Evolutionary conservation across 2,888 invertebrate genomes (phyloP).

Genomic region (Dolomedes plantarius): DNA sequence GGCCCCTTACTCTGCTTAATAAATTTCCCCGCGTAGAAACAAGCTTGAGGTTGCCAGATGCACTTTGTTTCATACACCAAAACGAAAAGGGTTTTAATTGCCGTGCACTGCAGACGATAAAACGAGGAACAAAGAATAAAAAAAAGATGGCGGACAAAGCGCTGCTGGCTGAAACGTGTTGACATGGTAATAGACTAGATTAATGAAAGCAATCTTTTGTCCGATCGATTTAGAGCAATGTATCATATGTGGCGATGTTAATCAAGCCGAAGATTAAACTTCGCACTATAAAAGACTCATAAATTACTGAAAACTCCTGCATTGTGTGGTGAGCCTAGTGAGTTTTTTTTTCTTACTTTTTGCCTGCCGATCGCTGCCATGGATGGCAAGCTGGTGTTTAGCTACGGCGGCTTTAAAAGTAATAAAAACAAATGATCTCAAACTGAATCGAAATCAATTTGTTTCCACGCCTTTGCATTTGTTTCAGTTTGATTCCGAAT

Average conservation of each 20-base stretch:
- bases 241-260: conserved; percentile 64
- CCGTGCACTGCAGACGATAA: conserved; percentile 43
- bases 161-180: conserved; percentile 48
- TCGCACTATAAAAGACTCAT: conserved; percentile 55
- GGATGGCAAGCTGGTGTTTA: background rate
- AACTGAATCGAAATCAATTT: conserved; percentile 40
- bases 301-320: conserved; percentile 47
- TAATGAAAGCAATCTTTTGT: conserved; percentile 64
- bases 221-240: conserved; percentile 59
- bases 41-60: conserved; percentile 65
- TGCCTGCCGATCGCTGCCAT: background rate
- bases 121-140: conserved; percentile 26
- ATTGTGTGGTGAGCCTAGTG: conserved; percentile 14
- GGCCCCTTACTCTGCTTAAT: conserved; percentile 66
- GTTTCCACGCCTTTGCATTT: conserved; percentile 37
- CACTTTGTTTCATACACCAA: conserved; percentile 50
- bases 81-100: conserved; percentile 69
- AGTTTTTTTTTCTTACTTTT: background rate
- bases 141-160: conserved; percentile 45
- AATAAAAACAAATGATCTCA: conserved; percentile 28
- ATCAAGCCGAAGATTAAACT: conserved; percentile 56
- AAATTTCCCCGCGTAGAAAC: conserved; percentile 59
- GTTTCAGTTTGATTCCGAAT: conserved; percentile 9
- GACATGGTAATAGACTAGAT: conserved; percentile 66
- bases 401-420: conserved; percentile 2